Base-by-base conservation (phyloP, 1,140 invertebrate species). In the Lethocerus indicus region DNA sequence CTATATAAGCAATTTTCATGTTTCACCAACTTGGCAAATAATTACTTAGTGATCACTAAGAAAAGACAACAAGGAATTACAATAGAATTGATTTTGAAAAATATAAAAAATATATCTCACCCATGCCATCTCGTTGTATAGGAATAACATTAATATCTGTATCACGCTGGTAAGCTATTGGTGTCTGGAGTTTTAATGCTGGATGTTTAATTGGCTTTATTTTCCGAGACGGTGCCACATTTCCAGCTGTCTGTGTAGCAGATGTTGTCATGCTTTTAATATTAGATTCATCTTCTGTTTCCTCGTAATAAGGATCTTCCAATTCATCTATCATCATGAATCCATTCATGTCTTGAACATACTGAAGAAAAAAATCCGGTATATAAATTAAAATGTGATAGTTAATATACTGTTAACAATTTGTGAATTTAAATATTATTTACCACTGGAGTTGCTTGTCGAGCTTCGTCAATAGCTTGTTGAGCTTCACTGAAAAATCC, bases 61-160 rank as follows among this genome's bases (percentile, higher is more conserved):
- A n/a, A n/a, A n/a, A n/a, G n/a, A n/a, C n/a, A n/a, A n/a, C n/a
- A n/a, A n/a, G n/a, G n/a, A n/a, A n/a, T n/a, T n/a, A n/a, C n/a
- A n/a, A n/a, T n/a, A n/a, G n/a, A n/a, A n/a, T n/a, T n/a, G n/a
- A n/a, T n/a, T n/a, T n/a, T n/a, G n/a, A n/a, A n/a, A n/a, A n/a
- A n/a, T n/a, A n/a, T n/a, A n/a, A n/a, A n/a, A n/a, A n/a, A n/a
- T n/a, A n/a, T n/a, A n/a, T n/a, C n/a, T n/a, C n/a, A 85, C 82
- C 83, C 71, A 86, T 85, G 58, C 83, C 83, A 69, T 87, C 83
- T 65, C 79, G 79, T 57, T 79, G 72, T 60, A 84, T 84, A 32
- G 81, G 81, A 63, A 84, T 83, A 49, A 81, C 78, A 59, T 78
- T 81, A 28, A 78, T 68, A 67, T 84, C 81, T 40, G 80, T 81